Evolutionary conservation across 2,797 vertebrate species (phyloP), one percentile per base, ranked within the genome.

Genomic region (Bovichtus diacanthus): DNA sequence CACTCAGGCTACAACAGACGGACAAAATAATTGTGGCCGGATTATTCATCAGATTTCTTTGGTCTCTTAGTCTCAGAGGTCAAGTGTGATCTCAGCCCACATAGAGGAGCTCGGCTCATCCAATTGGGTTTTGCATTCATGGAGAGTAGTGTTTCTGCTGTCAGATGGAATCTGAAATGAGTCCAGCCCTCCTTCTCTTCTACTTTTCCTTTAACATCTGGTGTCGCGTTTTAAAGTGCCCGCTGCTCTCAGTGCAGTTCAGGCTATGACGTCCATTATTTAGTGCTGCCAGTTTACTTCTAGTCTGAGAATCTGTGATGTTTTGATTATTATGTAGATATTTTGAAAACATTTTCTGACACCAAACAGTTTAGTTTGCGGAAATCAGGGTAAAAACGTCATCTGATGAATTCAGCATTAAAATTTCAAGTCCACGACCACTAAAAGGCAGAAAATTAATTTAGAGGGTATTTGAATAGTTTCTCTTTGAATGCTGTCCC

Each of bases 401-500:
- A 76, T 80, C 73, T 75, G 70, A 85, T 84, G 70, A 79, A 80
- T 90, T 90, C 76, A 75, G 59, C 82, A 81, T 88, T 88, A 66
- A 84, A 78, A 85, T 89, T 82, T 86, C 47, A 84, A 74, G 64
- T 74, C 66, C 54, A 81, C 31, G 53, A 50, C 80, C 66, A 87
- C 83, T 90, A 87, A 93, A 90, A 82, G 68, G 84, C 81, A 81
- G 76, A 90, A 91, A 90, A 92, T 93, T 87, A 91, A 92, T 92
- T 93, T 89, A 83, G 85, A 88, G 62, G 76, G 85, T 82, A 89
- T 91, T 90, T 90, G 81, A 89, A 92, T 90, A 80, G 87, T 92
- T 91, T 86, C 84, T 87, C 80, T 92, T 92, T 93, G 90, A 93
- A 91, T 88, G 83, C 91, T 84, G 82, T 91, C 90, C 89, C 79